Evolutionary conservation across 2,113 vertebrate genomes (phyloP).

Genomic region (Helogale parvula): DNA sequence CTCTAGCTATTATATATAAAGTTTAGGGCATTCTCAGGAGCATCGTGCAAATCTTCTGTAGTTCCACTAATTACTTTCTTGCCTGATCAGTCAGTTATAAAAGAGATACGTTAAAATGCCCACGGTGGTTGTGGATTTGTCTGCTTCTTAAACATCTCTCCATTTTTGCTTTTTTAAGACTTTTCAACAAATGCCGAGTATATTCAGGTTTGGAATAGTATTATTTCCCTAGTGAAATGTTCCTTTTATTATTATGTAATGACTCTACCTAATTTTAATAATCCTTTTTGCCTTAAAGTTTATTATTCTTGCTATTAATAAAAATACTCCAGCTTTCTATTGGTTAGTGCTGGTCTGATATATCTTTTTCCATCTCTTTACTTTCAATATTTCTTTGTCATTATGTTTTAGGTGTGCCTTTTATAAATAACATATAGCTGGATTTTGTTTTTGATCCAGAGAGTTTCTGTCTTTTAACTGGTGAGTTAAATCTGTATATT

Average conservation of each 20-base stretch:
- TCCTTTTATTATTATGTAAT: background rate
- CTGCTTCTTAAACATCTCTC: background rate
- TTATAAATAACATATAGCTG: constrained; percentile 57
- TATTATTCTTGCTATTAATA: constrained; percentile 3
- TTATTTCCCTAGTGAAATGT: background rate
- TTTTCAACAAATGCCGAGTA: background rate
- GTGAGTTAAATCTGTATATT: constrained; percentile 11
- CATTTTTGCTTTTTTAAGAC: background rate
- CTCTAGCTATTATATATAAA: background rate
- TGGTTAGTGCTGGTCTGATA: background rate
- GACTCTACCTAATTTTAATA: background rate
- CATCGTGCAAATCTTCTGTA: background rate
- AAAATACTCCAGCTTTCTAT: background rate
- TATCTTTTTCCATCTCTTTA: constrained; percentile 42
- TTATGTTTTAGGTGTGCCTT: constrained; percentile 44
- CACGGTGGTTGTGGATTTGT: background rate
- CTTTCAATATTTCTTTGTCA: constrained; percentile 44
- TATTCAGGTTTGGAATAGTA: background rate
- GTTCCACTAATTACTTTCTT: background rate
- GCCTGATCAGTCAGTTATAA: background rate
- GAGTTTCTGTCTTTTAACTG: constrained; percentile 45
- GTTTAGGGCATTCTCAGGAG: background rate
- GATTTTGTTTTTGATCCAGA: constrained; percentile 49
- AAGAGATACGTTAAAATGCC: background rate
- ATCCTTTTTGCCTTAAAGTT: background rate